Conservation (phyloP, 2,797 vertebrate genomes). For the Sphenodon punctatus region DNA sequence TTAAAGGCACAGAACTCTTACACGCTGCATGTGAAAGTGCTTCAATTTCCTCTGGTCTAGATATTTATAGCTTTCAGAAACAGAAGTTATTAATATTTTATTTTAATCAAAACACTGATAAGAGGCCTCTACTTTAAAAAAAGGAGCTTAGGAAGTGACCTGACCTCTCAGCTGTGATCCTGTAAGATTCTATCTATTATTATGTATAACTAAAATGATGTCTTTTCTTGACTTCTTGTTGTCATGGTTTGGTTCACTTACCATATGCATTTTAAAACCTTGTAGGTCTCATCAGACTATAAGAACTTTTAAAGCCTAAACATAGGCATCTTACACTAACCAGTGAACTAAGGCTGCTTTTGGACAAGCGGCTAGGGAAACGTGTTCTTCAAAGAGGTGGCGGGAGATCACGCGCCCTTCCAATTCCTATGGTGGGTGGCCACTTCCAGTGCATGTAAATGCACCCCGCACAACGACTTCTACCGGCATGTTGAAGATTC, state of each 20-base stretch:
- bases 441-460: too few relatives aligned
- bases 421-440: too few relatives aligned
- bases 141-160: background rate
- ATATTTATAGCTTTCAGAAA: constrained; percentile 21
- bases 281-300: background rate
- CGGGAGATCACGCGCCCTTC: too few relatives aligned
- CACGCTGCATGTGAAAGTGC: background rate
- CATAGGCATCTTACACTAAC: background rate
- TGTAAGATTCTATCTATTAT: background rate
- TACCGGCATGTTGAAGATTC: too few relatives aligned
- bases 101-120: background rate
- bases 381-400: too few relatives aligned
- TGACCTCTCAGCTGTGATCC: background rate
- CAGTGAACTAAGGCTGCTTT: too few relatives aligned
- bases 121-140: background rate
- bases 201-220: background rate
- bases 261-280: background rate
- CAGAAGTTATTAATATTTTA: constrained; percentile 16
- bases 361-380: too few relatives aligned
- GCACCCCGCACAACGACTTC: too few relatives aligned
- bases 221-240: background rate
- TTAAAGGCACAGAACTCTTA: constrained; percentile 43
- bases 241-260: background rate
- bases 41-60: constrained; percentile 16
- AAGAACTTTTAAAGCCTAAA: background rate